Percentiles rank a stretch among this genome's conserved stretches.
Conservation (phyloP, 2,113 vertebrate species). For the Pipra filicauda region DNA sequence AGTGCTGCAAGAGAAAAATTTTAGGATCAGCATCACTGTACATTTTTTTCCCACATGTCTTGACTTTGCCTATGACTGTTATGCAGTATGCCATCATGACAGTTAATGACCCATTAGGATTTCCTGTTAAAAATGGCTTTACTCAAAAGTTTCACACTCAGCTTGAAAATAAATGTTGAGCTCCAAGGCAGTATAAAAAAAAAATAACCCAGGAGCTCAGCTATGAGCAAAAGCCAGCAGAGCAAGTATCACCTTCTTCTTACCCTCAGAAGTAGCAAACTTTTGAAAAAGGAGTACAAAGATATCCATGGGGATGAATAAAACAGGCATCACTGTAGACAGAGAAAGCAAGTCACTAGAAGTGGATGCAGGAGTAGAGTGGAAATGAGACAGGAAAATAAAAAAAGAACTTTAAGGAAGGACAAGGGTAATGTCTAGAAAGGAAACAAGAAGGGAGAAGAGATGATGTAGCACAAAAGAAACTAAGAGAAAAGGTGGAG, state of each 20-base stretch:
- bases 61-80: neutral
- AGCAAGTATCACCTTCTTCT: neutral
- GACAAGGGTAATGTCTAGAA: neutral
- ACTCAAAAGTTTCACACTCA: neutral
- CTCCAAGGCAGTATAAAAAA: neutral
- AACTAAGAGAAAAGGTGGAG: neutral
- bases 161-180: conserved; percentile 10
- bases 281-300: neutral
- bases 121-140: conserved; percentile 11
- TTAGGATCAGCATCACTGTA: neutral
- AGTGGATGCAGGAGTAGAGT: neutral
- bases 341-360: neutral
- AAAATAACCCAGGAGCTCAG: neutral
- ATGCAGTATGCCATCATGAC: neutral
- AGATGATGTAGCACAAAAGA: neutral
- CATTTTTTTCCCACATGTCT: neutral
- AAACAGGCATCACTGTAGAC: neutral
- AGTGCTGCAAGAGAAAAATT: neutral
- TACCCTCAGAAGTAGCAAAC: neutral
- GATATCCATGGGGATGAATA: neutral
- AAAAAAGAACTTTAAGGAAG: neutral
- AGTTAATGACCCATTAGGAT: conserved; percentile 20
- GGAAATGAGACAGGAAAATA: neutral
- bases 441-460: neutral
- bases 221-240: neutral